Conservation (phyloP, 2,113 vertebrate species). For the Platysteira castanea region DNA sequence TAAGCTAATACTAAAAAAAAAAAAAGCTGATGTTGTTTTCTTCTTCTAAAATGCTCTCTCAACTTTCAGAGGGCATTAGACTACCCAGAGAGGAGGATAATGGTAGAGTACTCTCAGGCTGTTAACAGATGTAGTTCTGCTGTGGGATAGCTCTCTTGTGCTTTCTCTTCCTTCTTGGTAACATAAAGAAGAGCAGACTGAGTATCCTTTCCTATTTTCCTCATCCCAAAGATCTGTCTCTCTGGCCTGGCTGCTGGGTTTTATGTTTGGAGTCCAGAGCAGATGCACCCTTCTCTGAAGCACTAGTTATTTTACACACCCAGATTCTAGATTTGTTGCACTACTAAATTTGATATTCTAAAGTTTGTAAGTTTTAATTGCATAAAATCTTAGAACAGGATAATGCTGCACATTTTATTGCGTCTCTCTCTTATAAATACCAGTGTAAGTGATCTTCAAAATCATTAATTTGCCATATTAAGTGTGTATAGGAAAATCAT, state of each 20-base stretch:
- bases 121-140: neutral
- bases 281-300: neutral
- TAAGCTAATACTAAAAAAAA: neutral
- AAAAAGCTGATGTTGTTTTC: neutral
- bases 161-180: neutral
- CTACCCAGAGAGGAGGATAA: neutral
- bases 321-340: neutral
- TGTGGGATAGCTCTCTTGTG: neutral
- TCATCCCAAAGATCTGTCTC: fast-evolving
- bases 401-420: neutral
- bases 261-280: neutral
- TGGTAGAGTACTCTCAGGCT: neutral
- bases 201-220: neutral
- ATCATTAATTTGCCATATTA: neutral
- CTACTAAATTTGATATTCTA: neutral
- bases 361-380: neutral
- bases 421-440: neutral
- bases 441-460: neutral
- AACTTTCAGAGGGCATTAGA: neutral
- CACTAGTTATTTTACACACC: neutral
- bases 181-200: neutral
- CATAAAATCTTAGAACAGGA: neutral
- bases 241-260: neutral
- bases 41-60: neutral
- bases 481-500: neutral